These are phyloP conservation scores for Ormia ochracea DNA, from an alignment of 2,888 invertebrate genomes.

Conservation along the genomic window DNA sequence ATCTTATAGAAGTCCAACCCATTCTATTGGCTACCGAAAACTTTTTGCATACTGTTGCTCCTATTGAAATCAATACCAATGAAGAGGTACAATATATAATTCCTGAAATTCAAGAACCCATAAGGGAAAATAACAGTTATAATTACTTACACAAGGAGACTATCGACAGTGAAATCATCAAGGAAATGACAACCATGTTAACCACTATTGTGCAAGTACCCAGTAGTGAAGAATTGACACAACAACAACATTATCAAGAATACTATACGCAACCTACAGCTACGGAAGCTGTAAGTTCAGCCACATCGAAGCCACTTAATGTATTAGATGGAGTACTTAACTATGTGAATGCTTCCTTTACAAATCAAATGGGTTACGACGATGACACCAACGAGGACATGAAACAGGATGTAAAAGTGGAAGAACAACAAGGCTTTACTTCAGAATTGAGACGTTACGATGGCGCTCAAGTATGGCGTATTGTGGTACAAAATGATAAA, in stretches of 20 bases:
- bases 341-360: conserved; percentile 72
- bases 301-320: conserved; percentile 60
- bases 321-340: conserved; percentile 71
- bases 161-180: conserved; percentile 11
- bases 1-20: not conserved
- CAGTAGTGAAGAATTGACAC: conserved; percentile 15
- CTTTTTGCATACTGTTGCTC: not conserved
- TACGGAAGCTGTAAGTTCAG: conserved; percentile 40
- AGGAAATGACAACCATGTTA: conserved; percentile 65
- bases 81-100: not conserved
- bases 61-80: not conserved
- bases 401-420: conserved; percentile 47
- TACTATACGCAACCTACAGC: conserved; percentile 12
- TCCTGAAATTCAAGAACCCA: conserved; percentile 14
- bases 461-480: conserved; percentile 87
- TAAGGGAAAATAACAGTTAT: conserved; percentile 10
- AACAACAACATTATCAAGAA: conserved; percentile 25
- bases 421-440: conserved; percentile 61
- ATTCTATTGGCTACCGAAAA: conserved; percentile 8
- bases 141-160: conserved; percentile 25
- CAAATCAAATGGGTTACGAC: conserved; percentile 54
- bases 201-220: conserved; percentile 70
- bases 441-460: conserved; percentile 80
- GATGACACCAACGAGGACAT: conserved; percentile 15
- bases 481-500: conserved; percentile 78